Evolutionary conservation across 1,140 invertebrate genomes (phyloP), one percentile per base, ranked within the genome.

Genomic region (Pentalonia nigronervosa): DNA sequence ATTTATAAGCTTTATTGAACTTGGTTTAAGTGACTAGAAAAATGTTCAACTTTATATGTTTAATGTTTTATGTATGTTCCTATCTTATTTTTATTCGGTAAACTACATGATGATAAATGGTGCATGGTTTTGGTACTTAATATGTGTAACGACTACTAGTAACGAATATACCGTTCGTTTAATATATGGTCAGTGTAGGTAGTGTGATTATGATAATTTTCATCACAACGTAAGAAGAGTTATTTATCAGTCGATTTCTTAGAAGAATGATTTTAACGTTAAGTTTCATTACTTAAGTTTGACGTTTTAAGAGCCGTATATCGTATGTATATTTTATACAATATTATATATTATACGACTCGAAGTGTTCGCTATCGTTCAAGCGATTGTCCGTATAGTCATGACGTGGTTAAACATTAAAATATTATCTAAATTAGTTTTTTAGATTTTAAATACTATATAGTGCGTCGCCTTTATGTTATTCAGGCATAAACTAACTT

Each of bases 201-300:
- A 60, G 56, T n/a, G 30, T 76, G 60, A 76, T 76, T 76, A 76
- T 76, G 60, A 76, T 76, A n/a, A 76, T 76, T 76, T 76, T 76
- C 14, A 0, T n/a, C 7, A 76, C 14, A n/a, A 17, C n/a, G n/a
- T n/a, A n/a, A 76, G 17, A n/a, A 76, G 17, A 53, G 21, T 53
- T 53, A 76, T 76, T 76, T 76, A n/a, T 76, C 14, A n/a, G 30
- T 2, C 3, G 60, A n/a, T 76, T 76, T n/a, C 30, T 67, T 67
- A n/a, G n/a, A n/a, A 14, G n/a, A n/a, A 67, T 17, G 0, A 67
- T n/a, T 30, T 67, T 6, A n/a, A 67, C 30, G 14, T n/a, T 67
- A 67, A 67, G 60, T 76, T n/a, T 76, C 23, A 17, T n/a, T 34
- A n/a, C 30, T 17, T n/a, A 76, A 7, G 30, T 76, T 34, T 76